A percentile compares a stretch with the other conserved stretches of the same genome.
Evolutionary conservation across 1,140 invertebrate genomes (phyloP).

Genomic region (Procambarus clarkii): DNA sequence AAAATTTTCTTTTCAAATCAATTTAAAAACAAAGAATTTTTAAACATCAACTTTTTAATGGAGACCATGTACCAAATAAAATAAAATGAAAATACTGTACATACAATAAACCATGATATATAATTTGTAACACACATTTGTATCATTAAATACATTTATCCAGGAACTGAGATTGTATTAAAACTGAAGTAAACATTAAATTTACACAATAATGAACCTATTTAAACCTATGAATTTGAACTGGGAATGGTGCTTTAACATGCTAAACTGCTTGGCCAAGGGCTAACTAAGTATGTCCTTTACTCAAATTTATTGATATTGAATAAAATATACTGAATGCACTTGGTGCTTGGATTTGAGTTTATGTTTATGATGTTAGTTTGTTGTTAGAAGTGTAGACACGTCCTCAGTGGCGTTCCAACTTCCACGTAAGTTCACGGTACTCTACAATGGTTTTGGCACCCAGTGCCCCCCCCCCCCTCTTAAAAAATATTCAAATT

Average conservation of each 20-base stretch:
- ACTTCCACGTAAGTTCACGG: no score
- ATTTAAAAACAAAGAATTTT: not conserved
- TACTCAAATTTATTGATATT: not conserved
- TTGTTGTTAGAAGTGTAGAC: no score
- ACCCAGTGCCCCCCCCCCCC: no score
- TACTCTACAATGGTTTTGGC: no score
- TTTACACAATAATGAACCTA: not conserved
- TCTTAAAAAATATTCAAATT: no score
- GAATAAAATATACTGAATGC: no score
- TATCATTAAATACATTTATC: not conserved
- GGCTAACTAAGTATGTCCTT: not conserved
- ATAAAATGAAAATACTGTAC: not conserved
- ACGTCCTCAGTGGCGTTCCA: no score
- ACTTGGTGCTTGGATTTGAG: no score
- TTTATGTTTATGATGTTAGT: no score
- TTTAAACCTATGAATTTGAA: conserved; percentile 21
- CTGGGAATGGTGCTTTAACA: not conserved
- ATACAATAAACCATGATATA: not conserved
- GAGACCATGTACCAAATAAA: not conserved
- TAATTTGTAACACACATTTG: not conserved
- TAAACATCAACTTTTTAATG: not conserved
- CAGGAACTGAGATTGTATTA: not conserved
- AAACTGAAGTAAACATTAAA: not conserved
- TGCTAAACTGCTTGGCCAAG: not conserved
- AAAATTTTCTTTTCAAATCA: not conserved